phyloP scores from a whole-genome alignment of 2,888 invertebrate genomes.

The Marronus borbonicus region DNA sequence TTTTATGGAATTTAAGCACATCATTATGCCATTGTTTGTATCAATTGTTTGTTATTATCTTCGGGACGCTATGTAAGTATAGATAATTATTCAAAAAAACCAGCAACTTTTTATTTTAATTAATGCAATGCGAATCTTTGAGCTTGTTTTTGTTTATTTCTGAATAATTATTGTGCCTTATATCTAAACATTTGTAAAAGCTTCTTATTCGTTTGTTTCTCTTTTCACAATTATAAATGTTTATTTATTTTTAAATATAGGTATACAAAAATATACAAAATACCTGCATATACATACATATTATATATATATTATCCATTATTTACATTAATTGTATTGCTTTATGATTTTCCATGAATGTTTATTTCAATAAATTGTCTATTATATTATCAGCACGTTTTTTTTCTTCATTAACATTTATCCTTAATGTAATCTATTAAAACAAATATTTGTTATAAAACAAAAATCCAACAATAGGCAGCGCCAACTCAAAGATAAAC shows the following conservation, averaged over 20 bases:
- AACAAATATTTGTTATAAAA: too few species aligned
- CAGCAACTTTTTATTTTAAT: not conserved
- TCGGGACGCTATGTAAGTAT: constrained; percentile 33
- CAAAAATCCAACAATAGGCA: not conserved
- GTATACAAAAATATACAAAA: constrained; percentile 23
- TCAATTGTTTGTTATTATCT: not conserved
- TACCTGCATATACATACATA: constrained; percentile 1
- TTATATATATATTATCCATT: constrained; percentile 16
- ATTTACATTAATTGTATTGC: constrained; percentile 45
- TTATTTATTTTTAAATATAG: constrained; percentile 46
- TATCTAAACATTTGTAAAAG: constrained; percentile 41
- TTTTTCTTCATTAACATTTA: too few species aligned
- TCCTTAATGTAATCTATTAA: too few species aligned
- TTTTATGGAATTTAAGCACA: too few species aligned
- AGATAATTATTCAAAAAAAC: constrained; percentile 19
- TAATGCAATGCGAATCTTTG: constrained; percentile 1
- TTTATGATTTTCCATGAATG: constrained; percentile 49
- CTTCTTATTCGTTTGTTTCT: constrained; percentile 37
- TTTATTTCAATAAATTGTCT: constrained; percentile 47
- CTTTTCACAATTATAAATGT: constrained; percentile 29
- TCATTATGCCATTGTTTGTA: not conserved
- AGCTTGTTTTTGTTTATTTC: constrained; percentile 29
- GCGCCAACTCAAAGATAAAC: not conserved
- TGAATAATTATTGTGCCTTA: constrained; percentile 45
- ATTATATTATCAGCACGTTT: not conserved